Percentiles rank a stretch among this genome's conserved stretches.
Evolutionary conservation across 2,797 vertebrate genomes (phyloP).

Genomic region (Cyclura pinguis): DNA sequence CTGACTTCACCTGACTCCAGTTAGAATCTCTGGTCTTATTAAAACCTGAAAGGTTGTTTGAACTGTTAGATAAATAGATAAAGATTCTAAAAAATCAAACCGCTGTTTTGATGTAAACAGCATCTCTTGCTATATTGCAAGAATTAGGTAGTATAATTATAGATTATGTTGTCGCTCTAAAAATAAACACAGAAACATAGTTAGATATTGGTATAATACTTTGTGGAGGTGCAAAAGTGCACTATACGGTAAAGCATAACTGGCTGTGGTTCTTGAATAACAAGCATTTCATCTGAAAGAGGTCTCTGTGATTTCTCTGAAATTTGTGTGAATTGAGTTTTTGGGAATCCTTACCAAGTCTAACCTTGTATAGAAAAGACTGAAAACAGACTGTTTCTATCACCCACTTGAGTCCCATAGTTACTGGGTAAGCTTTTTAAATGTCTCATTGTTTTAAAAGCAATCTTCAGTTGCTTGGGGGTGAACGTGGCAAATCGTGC

Average conservation of each 20-base stretch:
- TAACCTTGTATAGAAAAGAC: constrained; percentile 40
- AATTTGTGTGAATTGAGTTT: constrained; percentile 21
- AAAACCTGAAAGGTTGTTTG: background rate
- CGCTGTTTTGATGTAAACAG: constrained; percentile 12
- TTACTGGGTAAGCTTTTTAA: background rate
- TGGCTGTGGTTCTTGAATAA: constrained; percentile 15
- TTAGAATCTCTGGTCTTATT: background rate
- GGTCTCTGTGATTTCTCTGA: constrained; percentile 20
- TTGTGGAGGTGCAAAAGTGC: background rate
- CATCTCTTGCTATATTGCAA: background rate
- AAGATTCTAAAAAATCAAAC: background rate
- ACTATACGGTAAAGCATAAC: background rate
- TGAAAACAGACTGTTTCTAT: background rate
- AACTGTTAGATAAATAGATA: background rate
- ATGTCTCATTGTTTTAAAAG: background rate
- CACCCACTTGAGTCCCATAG: background rate
- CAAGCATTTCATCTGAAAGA: background rate
- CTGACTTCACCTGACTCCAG: background rate
- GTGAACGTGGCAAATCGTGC: background rate
- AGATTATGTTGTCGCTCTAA: background rate
- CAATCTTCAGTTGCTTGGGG: background rate
- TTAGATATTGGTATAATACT: background rate
- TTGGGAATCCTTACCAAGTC: constrained; percentile 20
- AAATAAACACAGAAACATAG: background rate
- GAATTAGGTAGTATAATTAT: background rate